Conservation (phyloP, 2,113 vertebrate genomes). For the Mesembrinibis cayennensis region DNA sequence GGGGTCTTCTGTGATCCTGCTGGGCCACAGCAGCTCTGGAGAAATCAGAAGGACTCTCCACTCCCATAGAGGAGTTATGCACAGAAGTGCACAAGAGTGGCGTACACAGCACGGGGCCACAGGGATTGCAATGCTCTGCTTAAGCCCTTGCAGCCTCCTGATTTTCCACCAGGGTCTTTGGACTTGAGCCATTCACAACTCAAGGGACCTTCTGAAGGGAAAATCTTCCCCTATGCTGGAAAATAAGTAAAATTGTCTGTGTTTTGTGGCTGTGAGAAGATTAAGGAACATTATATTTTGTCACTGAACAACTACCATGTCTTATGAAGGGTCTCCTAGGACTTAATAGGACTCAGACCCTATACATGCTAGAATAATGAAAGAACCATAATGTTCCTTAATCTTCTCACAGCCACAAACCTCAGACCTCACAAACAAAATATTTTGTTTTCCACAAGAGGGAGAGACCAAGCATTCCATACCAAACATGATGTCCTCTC, state of each 20-base stretch:
- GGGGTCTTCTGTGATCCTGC: not conserved
- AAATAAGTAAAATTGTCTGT: not conserved
- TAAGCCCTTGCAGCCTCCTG: not conserved
- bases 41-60: not conserved
- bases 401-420: not conserved
- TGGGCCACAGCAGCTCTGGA: not conserved
- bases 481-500: not conserved
- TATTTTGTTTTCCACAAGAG: not conserved
- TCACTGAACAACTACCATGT: not conserved
- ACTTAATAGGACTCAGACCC: not conserved
- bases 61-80: not conserved
- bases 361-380: not conserved
- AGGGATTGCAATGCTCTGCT: not conserved
- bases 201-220: not conserved
- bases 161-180: not conserved
- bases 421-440: not conserved
- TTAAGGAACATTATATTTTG: not conserved
- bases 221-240: not conserved
- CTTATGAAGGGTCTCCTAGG: not conserved
- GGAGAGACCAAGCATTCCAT: not conserved
- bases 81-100: not conserved
- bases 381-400: not conserved
- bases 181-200: not conserved
- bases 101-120: not conserved
- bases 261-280: not conserved